A percentile compares a stretch with the other conserved stretches of the same genome.
phyloP scores from a whole-genome alignment of 2,113 vertebrate genomes.

The Perca flavescens region DNA sequence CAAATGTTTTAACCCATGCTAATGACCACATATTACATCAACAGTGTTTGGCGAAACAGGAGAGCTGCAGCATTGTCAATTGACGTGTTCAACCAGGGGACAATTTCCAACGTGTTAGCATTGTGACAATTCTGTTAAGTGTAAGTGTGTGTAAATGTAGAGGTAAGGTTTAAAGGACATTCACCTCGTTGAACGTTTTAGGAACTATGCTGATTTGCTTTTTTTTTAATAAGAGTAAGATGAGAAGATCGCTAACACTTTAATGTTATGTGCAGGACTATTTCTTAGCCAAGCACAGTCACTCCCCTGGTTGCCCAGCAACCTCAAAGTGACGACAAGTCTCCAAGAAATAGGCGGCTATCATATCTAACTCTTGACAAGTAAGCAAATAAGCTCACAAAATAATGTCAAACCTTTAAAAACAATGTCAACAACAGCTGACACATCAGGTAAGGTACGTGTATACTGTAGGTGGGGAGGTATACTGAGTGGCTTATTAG shows the following conservation, averaged over 20 bases:
- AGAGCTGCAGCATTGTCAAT: neutral
- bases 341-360: neutral
- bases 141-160: neutral
- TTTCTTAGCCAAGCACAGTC: neutral
- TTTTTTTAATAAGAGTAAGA: neutral
- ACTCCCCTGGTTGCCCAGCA: neutral
- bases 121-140: neutral
- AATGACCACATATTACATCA: neutral
- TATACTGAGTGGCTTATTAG: neutral
- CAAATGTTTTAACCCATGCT: neutral
- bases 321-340: neutral
- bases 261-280: neutral
- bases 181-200: neutral
- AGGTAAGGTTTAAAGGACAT: no score
- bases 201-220: neutral
- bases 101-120: neutral
- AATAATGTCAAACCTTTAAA: neutral
- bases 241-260: neutral
- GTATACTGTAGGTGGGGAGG: neutral
- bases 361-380: neutral
- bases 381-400: conserved; percentile 4
- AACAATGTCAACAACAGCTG: neutral
- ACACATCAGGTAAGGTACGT: neutral
- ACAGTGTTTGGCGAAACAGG: neutral
- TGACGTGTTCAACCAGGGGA: neutral